Conservation (phyloP, 2,888 invertebrate genomes). For the Mythimna pallens region DNA sequence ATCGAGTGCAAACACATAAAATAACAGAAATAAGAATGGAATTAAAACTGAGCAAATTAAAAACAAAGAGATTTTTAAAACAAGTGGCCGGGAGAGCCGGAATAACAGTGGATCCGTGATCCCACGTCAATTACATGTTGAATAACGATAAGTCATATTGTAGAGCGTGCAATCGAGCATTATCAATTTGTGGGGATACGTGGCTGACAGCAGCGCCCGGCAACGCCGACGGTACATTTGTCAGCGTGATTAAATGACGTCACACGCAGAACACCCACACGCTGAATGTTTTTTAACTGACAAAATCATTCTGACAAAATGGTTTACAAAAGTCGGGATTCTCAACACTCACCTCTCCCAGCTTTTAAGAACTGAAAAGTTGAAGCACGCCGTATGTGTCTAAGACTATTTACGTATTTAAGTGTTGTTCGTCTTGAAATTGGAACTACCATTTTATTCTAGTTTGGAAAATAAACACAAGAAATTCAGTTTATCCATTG, state of each 20-base stretch:
- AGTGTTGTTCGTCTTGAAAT: conserved; percentile 13
- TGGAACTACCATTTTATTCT: conserved; percentile 1
- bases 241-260: conserved; percentile 81
- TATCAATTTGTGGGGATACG: conserved; percentile 76
- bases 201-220: conserved; percentile 69
- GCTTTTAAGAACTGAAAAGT: conserved; percentile 16
- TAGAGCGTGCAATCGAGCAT: conserved; percentile 72
- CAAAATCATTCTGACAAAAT: conserved; percentile 48
- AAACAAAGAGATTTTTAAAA: conserved; percentile 46
- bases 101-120: conserved; percentile 40
- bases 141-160: conserved; percentile 72
- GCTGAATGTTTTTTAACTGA: conserved; percentile 60
- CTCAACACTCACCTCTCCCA: background rate
- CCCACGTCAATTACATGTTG: conserved; percentile 66
- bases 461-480: conserved; percentile 5
- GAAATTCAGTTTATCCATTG: background rate
- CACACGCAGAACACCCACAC: conserved; percentile 71
- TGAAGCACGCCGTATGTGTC: conserved; percentile 12
- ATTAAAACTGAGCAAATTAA: conserved; percentile 47
- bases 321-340: conserved; percentile 35
- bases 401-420: conserved; percentile 17
- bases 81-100: conserved; percentile 19
- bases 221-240: conserved; percentile 73
- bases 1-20: conserved; percentile 45
- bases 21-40: conserved; percentile 38